phyloP scores from a whole-genome alignment of 1,140 invertebrate genomes.

The Phenacoccus solenopsis region DNA sequence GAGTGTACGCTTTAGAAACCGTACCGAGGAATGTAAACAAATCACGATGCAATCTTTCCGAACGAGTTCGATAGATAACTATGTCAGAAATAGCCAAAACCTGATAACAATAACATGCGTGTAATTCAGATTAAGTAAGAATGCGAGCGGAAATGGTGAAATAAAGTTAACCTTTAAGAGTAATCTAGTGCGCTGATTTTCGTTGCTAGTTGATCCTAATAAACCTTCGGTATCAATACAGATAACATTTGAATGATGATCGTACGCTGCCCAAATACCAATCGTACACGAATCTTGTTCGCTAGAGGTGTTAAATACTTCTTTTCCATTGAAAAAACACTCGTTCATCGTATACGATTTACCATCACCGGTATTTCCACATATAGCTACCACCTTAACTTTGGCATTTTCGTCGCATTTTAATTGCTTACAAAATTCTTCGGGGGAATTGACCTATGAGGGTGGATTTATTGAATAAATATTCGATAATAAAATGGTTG shows the following conservation, averaged over 20 bases:
- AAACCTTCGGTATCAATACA: constrained; percentile 72
- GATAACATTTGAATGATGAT: constrained; percentile 48
- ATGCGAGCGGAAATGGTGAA: constrained; percentile 12
- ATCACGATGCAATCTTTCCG: constrained; percentile 63
- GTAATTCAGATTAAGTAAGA: not conserved
- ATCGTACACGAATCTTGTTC: constrained; percentile 62
- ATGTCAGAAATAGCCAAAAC: constrained; percentile 68
- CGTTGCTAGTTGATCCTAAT: constrained; percentile 48
- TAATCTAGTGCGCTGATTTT: constrained; percentile 57
- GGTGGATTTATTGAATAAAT: not conserved
- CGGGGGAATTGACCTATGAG: constrained; percentile 35
- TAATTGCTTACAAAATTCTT: constrained; percentile 40
- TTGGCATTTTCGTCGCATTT: constrained; percentile 34
- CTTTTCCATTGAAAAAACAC: constrained; percentile 59
- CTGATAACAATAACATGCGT: constrained; percentile 28
- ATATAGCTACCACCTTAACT: constrained; percentile 75
- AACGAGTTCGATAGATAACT: constrained; percentile 63
- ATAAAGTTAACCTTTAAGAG: constrained; percentile 47
- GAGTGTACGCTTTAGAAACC: constrained; percentile 59
- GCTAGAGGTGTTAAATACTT: constrained; percentile 60
- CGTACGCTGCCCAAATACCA: constrained; percentile 67
- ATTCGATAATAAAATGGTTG: not conserved
- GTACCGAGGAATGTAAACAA: constrained; percentile 67
- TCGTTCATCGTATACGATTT: constrained; percentile 74
- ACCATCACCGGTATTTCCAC: constrained; percentile 77